Percentiles rank a stretch among this genome's conserved stretches.
Evolutionary conservation across 2,113 vertebrate species (phyloP).

Genomic region (Menura novaehollandiae): DNA sequence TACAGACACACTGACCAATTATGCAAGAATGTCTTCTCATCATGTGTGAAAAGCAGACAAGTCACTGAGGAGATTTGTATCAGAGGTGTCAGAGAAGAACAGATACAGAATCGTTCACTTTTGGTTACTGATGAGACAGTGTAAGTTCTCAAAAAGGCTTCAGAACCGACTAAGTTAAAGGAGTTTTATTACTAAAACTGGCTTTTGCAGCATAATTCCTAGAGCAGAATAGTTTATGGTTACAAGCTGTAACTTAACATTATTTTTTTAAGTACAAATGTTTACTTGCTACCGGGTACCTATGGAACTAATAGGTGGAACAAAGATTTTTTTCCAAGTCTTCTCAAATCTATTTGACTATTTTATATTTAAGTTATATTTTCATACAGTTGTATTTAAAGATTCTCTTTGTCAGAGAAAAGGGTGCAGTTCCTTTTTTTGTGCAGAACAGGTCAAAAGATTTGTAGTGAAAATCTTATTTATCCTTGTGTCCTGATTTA

Average conservation of each 20-base stretch:
- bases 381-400: conserved; percentile 82
- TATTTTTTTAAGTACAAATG: conserved; percentile 73
- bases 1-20: conserved; percentile 76
- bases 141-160: conserved; percentile 38
- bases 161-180: conserved; percentile 41
- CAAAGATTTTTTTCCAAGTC: conserved; percentile 75
- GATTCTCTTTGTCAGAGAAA: conserved; percentile 67
- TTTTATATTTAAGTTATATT: conserved; percentile 86
- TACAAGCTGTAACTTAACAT: conserved; percentile 72
- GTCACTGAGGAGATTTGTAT: not conserved
- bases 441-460: conserved; percentile 33
- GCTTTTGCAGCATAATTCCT: conserved; percentile 75
- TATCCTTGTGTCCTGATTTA: conserved; percentile 1
- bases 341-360: conserved; percentile 76
- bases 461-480: conserved; percentile 18
- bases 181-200: conserved; percentile 69
- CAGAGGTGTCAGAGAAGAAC: conserved; percentile 2
- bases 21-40: conserved; percentile 69
- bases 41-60: not conserved
- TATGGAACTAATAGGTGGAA: conserved; percentile 71
- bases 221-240: conserved; percentile 68
- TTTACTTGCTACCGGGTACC: conserved; percentile 72
- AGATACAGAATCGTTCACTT: not conserved
- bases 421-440: conserved; percentile 30
- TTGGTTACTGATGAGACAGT: not conserved